Evolutionary conservation across 2,113 vertebrate genomes (phyloP).

Genomic region (Thinocorus orbignyianus): DNA sequence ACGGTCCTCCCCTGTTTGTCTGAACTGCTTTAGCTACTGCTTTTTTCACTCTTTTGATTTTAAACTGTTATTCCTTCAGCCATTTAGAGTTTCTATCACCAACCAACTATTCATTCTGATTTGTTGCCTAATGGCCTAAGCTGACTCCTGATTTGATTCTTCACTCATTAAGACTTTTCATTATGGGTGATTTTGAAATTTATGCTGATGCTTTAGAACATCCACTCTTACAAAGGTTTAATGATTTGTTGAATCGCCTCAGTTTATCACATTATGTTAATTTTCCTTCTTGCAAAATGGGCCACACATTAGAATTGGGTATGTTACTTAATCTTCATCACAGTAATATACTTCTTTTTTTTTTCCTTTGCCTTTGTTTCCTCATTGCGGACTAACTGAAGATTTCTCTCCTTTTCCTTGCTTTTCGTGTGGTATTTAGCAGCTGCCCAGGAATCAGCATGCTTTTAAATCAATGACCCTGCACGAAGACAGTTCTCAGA

Average conservation of each 20-base stretch:
- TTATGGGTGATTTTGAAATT: constrained; percentile 22
- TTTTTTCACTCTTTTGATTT: constrained; percentile 35
- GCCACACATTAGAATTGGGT: neutral
- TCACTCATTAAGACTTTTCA: constrained; percentile 21
- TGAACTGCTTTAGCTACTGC: constrained; percentile 3
- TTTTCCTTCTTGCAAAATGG: constrained; percentile 10
- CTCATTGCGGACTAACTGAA: neutral
- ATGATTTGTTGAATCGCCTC: constrained; percentile 32
- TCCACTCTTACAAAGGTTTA: constrained; percentile 6
- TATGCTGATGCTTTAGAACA: neutral
- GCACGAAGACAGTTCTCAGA: neutral
- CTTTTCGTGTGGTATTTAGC: neutral
- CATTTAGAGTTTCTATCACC: neutral
- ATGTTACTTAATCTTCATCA: constrained; percentile 47
- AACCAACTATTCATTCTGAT: neutral
- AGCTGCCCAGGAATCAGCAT: neutral
- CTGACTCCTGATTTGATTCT: constrained; percentile 6
- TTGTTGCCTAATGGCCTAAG: neutral
- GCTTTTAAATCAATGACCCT: neutral
- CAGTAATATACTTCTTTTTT: neutral
- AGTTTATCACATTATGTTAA: constrained; percentile 37
- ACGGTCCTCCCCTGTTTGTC: neutral
- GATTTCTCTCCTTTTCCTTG: neutral
- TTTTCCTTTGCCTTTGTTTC: neutral
- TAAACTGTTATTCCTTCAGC: neutral